A percentile compares a stretch with the other conserved stretches of the same genome.
Conservation (phyloP, 2,113 vertebrate genomes). For the Synodontis membranacea region DNA sequence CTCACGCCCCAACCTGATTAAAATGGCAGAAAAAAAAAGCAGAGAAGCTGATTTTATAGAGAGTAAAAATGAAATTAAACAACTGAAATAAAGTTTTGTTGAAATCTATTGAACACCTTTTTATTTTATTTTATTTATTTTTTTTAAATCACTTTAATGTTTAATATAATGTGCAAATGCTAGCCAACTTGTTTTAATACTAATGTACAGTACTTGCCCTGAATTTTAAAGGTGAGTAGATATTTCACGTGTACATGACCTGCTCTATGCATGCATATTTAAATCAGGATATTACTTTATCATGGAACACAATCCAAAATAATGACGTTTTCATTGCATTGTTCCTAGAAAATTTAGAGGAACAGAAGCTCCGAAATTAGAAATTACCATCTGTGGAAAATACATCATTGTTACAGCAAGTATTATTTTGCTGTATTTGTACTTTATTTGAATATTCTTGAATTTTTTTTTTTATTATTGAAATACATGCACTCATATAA, state of each 20-base stretch:
- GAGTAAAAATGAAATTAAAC: slow-evolving; percentile 74
- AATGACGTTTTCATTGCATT: not conserved
- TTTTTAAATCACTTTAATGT: not conserved
- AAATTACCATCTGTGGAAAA: not conserved
- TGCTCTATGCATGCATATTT: not conserved
- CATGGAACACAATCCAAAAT: not conserved
- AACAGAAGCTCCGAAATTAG: not conserved
- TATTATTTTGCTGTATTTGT: not conserved
- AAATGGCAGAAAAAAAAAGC: slow-evolving; percentile 73
- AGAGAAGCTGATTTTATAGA: slow-evolving; percentile 79
- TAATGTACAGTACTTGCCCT: not conserved
- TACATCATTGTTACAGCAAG: not conserved
- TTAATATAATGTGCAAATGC: not conserved
- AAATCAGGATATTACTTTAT: not conserved
- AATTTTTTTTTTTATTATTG: not conserved
- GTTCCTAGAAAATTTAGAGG: not conserved
- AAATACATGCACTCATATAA: not conserved
- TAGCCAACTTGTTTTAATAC: not conserved
- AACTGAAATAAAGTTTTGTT: slow-evolving; percentile 68
- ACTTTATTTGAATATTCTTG: not conserved
- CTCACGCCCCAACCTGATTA: slow-evolving; percentile 49
- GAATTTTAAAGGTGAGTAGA: not conserved
- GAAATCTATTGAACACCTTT: slow-evolving; percentile 69
- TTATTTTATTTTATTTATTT: too few species aligned
- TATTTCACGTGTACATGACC: not conserved